These are phyloP conservation scores for Odontothrips loti DNA, from an alignment of 2,888 invertebrate species.

Conservation along the genomic window DNA sequence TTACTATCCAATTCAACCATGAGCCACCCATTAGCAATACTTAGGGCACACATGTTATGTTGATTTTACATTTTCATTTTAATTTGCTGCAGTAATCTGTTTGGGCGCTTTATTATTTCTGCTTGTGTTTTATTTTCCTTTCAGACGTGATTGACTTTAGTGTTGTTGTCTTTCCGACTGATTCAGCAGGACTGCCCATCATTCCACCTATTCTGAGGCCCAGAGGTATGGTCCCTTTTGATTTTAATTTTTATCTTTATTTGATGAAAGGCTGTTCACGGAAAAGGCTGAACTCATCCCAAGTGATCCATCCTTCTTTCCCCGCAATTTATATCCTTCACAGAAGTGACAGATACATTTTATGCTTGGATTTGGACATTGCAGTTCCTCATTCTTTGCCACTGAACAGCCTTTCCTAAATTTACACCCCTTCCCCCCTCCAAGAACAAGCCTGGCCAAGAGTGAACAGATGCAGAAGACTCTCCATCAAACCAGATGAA, in stretches of 20 bases:
- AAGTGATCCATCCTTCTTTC: conserved; percentile 25
- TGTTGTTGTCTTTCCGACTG: conserved; percentile 69
- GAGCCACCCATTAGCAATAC: neutral
- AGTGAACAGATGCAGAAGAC: too few relatives aligned
- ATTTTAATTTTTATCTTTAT: conserved; percentile 35
- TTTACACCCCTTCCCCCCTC: too few relatives aligned
- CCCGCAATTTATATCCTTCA: conserved; percentile 22
- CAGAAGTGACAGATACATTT: conserved; percentile 28
- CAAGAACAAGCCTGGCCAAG: too few relatives aligned
- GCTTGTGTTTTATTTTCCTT: conserved; percentile 47
- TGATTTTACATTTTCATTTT: conserved; percentile 29
- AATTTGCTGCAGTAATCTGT: conserved; percentile 12
- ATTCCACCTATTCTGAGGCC: conserved; percentile 66
- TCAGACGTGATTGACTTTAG: conserved; percentile 70
- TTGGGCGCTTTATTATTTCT: conserved; percentile 26
- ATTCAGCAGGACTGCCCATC: conserved; percentile 66
- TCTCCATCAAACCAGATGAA: too few relatives aligned
- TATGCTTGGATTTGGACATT: neutral
- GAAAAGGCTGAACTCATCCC: conserved; percentile 36
- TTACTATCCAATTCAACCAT: neutral
- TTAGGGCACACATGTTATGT: conserved; percentile 30
- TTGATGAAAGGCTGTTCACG: conserved; percentile 30
- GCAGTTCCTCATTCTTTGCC: too few relatives aligned
- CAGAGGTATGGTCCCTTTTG: conserved; percentile 57
- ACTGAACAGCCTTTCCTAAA: too few relatives aligned